Base-by-base conservation (phyloP, 2,888 invertebrate species). In the Steromphala cineraria region DNA sequence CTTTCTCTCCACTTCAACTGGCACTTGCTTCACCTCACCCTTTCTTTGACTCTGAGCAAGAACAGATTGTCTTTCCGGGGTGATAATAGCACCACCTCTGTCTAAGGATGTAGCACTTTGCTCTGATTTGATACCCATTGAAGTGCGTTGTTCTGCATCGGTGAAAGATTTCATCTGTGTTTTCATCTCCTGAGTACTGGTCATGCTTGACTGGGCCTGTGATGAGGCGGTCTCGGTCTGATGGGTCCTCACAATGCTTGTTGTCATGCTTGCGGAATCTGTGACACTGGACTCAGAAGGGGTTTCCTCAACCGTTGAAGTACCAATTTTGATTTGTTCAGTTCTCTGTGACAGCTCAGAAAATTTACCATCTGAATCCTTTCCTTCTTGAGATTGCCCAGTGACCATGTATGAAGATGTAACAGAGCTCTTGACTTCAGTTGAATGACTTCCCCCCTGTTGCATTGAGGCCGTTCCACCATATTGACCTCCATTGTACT, bases 1-100 rank as follows among this genome's bases (percentile, higher is more conserved):
- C 80, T 89, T 90, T 67, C 92, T 85, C 79, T 90, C 89, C 0
- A 92, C 86, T 76, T 87, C 87, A 75, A 90, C 86, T 28, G 85
- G 86, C 21, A 77, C 62, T 53, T 36, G 71, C n/a, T 62, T 46
- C 8, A 62, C 74, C 67, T 79, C 53, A 17, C 52, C 28, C 53
- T 10, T 40, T 40, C 36, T 19, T 19, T 31, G 71, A 71, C 71
- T 36, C 40, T 31, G 31, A 31, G 40, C 19, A n/a, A 36, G 19
- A n/a, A 28, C 67, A 28, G 67, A 28, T 40, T 71, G 71, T 40
- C 36, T 71, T 71, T 71, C 31, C 40, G 71, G 17, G 10, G 40
- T n/a, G n/a, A 71, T 71, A 10, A 10, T 71, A n/a, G 71, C 19
- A 71, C 19, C 71, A 36, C 71, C 40, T 71, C 40, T 36, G 15